These are phyloP conservation scores for Rachycentron canadum DNA, from an alignment of 2,797 vertebrate species.

Conservation along the genomic window DNA sequence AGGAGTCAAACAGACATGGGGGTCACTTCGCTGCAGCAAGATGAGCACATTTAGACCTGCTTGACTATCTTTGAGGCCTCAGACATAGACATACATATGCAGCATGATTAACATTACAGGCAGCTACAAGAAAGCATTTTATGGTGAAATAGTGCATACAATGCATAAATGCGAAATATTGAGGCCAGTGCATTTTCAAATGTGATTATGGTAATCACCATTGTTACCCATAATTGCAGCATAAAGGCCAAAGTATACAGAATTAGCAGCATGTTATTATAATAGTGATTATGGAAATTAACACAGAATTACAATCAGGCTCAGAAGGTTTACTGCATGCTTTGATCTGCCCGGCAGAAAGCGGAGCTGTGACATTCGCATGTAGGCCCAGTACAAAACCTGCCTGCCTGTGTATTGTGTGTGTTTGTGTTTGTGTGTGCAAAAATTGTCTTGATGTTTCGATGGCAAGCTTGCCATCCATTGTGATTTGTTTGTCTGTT, in stretches of 20 bases:
- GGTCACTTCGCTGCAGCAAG: not conserved
- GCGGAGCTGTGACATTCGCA: not conserved
- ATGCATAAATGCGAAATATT: slow-evolving; percentile 25
- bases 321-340: slow-evolving; percentile 33
- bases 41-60: not conserved
- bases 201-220: slow-evolving; percentile 50
- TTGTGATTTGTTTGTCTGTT: not conserved
- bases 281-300: slow-evolving; percentile 64
- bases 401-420: not conserved
- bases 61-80: not conserved
- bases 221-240: slow-evolving; percentile 46
- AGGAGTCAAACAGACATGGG: not conserved
- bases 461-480: not conserved
- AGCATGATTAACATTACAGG: not conserved
- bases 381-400: not conserved
- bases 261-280: slow-evolving; percentile 60
- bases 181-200: slow-evolving; percentile 38
- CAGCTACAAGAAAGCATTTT: not conserved
- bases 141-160: not conserved
- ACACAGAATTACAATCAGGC: slow-evolving; percentile 51
- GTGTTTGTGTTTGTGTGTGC: slow-evolving; percentile 8
- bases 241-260: slow-evolving; percentile 50
- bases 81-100: not conserved
- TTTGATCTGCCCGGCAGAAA: slow-evolving; percentile 37
- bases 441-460: not conserved